phyloP scores from a whole-genome alignment of 2,888 invertebrate genomes.

The Heliothis peltigera region DNA sequence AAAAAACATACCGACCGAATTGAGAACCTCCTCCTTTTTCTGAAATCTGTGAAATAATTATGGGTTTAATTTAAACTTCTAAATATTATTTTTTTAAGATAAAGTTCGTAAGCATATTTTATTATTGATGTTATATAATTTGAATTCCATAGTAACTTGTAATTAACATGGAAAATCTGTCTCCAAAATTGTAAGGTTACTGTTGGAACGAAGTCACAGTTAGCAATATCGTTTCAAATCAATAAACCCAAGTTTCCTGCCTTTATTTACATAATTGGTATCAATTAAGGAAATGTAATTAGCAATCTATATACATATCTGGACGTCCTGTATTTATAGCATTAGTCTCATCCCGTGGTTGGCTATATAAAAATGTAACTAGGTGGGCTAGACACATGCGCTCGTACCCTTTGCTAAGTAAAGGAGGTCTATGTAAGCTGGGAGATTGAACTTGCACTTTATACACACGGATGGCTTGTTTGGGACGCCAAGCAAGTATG shows the following conservation, averaged over 20 bases:
- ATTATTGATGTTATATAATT: no score
- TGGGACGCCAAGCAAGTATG: neutral
- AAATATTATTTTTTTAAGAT: no score
- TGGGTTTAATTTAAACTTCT: no score
- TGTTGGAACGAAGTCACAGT: neutral
- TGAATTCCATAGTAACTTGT: neutral
- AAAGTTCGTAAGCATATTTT: no score
- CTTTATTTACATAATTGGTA: constrained; percentile 38
- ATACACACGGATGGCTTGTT: constrained; percentile 49
- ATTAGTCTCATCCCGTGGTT: constrained; percentile 44
- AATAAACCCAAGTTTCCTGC: constrained; percentile 31
- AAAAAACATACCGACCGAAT: no score
- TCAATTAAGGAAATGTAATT: constrained; percentile 48
- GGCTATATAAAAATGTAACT: constrained; percentile 65
- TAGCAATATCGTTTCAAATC: constrained; percentile 10
- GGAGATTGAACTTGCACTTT: constrained; percentile 53
- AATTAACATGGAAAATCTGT: neutral
- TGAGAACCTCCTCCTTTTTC: no score
- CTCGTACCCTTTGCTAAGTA: constrained; percentile 61
- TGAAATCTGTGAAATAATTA: no score
- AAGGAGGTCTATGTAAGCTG: constrained; percentile 67
- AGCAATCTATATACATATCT: constrained; percentile 45
- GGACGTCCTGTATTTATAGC: constrained; percentile 49
- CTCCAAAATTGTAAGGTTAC: neutral
- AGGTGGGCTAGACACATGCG: constrained; percentile 63